A percentile compares a stretch with the other conserved stretches of the same genome.
These are phyloP conservation scores for Ametastegia equiseti DNA, from an alignment of 2,888 invertebrate species.

Conservation along the genomic window DNA sequence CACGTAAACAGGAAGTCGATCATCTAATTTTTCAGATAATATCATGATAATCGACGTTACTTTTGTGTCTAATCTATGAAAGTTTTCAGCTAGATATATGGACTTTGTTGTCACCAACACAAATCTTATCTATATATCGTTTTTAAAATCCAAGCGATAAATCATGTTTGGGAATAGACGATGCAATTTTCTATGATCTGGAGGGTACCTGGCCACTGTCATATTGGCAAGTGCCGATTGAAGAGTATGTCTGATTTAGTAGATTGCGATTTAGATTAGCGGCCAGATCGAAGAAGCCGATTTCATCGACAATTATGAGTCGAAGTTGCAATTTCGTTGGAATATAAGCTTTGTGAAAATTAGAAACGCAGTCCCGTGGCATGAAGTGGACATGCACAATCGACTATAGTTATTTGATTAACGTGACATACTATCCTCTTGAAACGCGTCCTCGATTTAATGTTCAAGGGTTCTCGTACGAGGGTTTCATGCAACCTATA, in stretches of 20 bases:
- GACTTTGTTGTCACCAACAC: too few relatives aligned
- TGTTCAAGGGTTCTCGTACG: conserved; percentile 9
- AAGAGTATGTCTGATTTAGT: not conserved
- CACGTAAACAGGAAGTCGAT: too few relatives aligned
- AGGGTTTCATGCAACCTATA: not conserved
- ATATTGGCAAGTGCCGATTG: not conserved
- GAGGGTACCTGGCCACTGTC: not conserved
- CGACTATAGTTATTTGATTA: conserved; percentile 37
- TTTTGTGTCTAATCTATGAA: too few relatives aligned
- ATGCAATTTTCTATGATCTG: not conserved
- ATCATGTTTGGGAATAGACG: not conserved
- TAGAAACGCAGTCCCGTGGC: not conserved
- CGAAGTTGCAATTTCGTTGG: too few relatives aligned
- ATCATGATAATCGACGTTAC: too few relatives aligned
- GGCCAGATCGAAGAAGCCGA: not conserved
- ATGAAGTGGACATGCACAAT: conserved; percentile 31
- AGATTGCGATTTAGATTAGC: not conserved
- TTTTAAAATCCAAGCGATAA: not conserved
- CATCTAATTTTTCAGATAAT: too few relatives aligned
- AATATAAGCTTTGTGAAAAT: not conserved
- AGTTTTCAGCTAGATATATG: too few relatives aligned
- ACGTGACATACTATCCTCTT: conserved; percentile 31
- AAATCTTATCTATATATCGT: too few relatives aligned
- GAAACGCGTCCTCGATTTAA: conserved; percentile 23
- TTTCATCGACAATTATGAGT: not conserved